Base-by-base conservation (phyloP, 1,140 invertebrate genomes). In the Lutraria rhynchaena region DNA sequence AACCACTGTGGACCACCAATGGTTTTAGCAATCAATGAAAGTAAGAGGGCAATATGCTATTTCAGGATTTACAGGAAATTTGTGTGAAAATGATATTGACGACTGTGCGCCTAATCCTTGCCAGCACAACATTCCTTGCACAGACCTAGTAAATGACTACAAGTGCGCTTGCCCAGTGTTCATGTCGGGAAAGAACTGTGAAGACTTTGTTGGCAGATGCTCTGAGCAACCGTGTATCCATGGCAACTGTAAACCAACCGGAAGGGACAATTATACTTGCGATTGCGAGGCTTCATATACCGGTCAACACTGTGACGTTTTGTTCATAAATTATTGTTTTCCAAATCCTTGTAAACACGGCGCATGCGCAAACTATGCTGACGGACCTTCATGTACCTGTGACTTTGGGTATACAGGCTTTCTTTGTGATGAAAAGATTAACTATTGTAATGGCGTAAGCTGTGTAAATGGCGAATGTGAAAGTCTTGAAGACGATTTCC, bases 361-460 rank as follows among this genome's bases (percentile, higher is more conserved):
- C 0, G 35, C 49, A 24, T 77, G 74, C 44, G 3, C 35, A 15
- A 51, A 41, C 29, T 63, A 31, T n/a, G 29, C 11, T 22, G n/a
- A 77, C 51, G 61, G 60, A 7, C 61, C 61, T 15, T 35, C 46
- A 11, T 77, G 74, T 35, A 51, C 51, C 24, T 77, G 74, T 27
- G 74, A 65, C 22, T 65, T 65, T 55, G 58, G 74, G 15, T 77
- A 37, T 57, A 19, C 37, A n/a, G 74, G 74, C 13, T 65, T 65
- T 15, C 41, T 65, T 5, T 77, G 74, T 51, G 49, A 77, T 31
- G 24, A 58, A 27, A 82, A 74, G 17, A 49, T 80, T 22, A 53
- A 85, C 58, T 58, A 80, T 41, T 85, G 83, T 60, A 22, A 60
- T 13, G 75, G 58, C 19, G 69, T 85, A 3, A 70, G 57, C 41